A percentile compares a stretch with the other conserved stretches of the same genome.
Conservation (phyloP, 2,113 vertebrate species). For the Apodemus sylvaticus region DNA sequence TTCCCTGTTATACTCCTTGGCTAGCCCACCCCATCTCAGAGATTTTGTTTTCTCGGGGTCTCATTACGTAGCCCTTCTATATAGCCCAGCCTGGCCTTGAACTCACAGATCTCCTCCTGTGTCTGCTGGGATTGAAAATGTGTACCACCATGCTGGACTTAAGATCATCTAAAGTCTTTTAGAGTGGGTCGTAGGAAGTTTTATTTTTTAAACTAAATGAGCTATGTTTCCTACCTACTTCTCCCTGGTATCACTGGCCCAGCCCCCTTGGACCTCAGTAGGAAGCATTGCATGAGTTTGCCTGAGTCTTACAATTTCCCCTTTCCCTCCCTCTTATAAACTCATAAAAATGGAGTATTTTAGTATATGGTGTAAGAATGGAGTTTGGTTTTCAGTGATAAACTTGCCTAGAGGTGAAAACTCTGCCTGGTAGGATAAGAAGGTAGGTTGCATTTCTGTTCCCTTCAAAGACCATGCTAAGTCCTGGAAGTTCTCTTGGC, state of each 20-base stretch:
- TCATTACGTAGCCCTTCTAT: not conserved
- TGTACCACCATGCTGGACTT: not conserved
- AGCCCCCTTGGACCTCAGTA: not conserved
- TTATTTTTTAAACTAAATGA: not conserved
- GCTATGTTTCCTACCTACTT: slow-evolving; percentile 26
- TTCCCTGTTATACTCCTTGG: slow-evolving; percentile 29
- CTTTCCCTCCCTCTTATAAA: not conserved
- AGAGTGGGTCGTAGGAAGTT: not conserved
- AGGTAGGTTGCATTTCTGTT: not conserved
- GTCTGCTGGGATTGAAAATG: not conserved
- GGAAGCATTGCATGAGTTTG: not conserved
- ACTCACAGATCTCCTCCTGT: not conserved
- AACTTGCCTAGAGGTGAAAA: slow-evolving; percentile 33
- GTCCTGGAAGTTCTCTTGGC: not conserved
- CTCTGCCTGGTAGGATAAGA: not conserved
- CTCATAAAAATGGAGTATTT: not conserved
- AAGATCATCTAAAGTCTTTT: not conserved
- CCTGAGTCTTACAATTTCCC: not conserved
- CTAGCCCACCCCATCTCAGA: not conserved
- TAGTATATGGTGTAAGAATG: not conserved
- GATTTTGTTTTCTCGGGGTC: not conserved
- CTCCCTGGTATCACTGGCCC: not conserved
- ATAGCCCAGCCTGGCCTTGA: not conserved
- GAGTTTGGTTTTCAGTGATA: slow-evolving; percentile 33
- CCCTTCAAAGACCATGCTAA: slow-evolving; percentile 16